Evolutionary conservation across 2,797 vertebrate species (phyloP).

Genomic region (Psittacula echo): DNA sequence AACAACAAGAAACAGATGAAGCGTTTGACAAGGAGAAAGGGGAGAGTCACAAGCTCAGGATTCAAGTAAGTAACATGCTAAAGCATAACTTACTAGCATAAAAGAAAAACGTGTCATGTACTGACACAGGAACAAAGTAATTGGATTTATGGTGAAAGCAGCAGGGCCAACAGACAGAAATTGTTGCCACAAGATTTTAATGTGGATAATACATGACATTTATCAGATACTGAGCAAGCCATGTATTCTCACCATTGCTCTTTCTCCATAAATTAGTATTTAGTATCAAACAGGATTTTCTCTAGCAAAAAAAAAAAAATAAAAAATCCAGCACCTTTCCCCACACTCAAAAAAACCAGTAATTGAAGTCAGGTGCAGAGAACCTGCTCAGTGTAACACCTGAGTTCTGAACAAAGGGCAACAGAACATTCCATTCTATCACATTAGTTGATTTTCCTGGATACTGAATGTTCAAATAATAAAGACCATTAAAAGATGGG

Average conservation of each 20-base stretch:
- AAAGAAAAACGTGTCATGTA: fast-evolving
- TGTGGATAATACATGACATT: neutral
- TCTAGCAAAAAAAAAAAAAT: neutral
- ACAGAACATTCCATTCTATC: neutral
- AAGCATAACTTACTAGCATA: neutral
- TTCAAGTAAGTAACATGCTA: neutral
- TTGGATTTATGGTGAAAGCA: neutral
- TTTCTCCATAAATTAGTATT: neutral
- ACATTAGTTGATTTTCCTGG: neutral
- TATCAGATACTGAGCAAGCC: neutral
- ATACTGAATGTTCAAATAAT: neutral
- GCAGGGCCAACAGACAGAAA: neutral
- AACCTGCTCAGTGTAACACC: neutral
- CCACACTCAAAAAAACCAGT: neutral
- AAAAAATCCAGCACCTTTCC: neutral
- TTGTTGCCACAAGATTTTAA: neutral
- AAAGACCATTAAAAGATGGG: neutral
- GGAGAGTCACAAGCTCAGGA: neutral
- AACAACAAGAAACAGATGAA: neutral
- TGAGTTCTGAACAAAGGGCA: neutral
- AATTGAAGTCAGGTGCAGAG: neutral
- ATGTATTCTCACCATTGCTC: neutral
- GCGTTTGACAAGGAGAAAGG: neutral
- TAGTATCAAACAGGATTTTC: neutral
- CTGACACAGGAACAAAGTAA: neutral